Conservation (phyloP, 2,797 vertebrate genomes). For the Pogoniulus pusillus region DNA sequence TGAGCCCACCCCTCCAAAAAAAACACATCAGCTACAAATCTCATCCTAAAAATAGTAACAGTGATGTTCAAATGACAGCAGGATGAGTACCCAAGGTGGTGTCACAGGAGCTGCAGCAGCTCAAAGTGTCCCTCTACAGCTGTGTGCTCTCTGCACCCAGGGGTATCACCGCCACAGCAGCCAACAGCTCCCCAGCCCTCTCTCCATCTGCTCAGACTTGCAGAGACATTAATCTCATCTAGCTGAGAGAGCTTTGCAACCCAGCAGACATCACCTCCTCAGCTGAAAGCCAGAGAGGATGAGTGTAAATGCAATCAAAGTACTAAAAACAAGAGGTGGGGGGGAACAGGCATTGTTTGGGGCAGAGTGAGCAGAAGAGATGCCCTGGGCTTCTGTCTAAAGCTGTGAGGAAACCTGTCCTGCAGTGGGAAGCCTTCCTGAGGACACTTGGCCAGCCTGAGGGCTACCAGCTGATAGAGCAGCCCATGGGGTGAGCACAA, state of each 20-base stretch:
- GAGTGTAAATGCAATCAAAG: background rate
- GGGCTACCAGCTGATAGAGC: fast-evolving
- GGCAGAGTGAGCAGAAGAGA: background rate
- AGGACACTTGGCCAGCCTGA: background rate
- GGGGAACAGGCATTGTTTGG: background rate
- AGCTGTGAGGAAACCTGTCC: fast-evolving
- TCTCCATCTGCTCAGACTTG: slow-evolving; percentile 52
- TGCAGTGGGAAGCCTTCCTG: background rate
- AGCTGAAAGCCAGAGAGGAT: slow-evolving; percentile 10
- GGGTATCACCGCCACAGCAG: slow-evolving; percentile 17
- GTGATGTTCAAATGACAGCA: slow-evolving; percentile 17
- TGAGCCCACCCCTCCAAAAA: background rate
- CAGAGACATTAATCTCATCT: slow-evolving; percentile 41
- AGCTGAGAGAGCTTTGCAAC: slow-evolving; percentile 40
- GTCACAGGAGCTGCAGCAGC: background rate
- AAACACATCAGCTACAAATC: background rate
- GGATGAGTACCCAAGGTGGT: slow-evolving; percentile 21
- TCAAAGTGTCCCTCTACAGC: background rate
- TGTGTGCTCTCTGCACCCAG: slow-evolving; percentile 2
- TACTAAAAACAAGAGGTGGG: background rate
- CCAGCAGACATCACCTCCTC: background rate
- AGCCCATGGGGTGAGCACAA: too few relatives aligned
- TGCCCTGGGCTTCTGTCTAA: fast-evolving
- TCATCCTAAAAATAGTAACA: slow-evolving; percentile 8
- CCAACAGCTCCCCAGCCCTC: slow-evolving; percentile 36